Evolutionary conservation across 2,113 vertebrate species (phyloP).

Genomic region (Promerops cafer): DNA sequence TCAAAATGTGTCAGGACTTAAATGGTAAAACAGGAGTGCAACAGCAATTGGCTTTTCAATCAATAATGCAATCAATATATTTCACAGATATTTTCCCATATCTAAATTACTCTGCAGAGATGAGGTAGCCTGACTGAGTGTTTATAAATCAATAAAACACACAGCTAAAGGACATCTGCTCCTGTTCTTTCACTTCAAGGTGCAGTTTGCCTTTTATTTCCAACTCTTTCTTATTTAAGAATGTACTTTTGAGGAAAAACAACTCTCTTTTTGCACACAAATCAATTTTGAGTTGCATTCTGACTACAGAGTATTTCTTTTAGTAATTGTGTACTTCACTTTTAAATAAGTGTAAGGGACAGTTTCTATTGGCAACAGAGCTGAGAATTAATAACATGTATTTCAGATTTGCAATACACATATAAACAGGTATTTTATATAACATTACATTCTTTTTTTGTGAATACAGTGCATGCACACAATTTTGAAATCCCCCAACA

Average conservation of each 20-base stretch:
- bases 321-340: conserved; percentile 44
- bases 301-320: conserved; percentile 30
- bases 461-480: not conserved
- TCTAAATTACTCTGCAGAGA: conserved; percentile 85
- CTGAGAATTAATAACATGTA: conserved; percentile 1
- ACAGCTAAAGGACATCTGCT: conserved; percentile 78
- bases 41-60: conserved; percentile 88
- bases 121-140: conserved; percentile 77
- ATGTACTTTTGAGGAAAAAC: conserved; percentile 63
- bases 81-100: conserved; percentile 89
- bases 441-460: not conserved
- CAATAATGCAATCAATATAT: conserved; percentile 86
- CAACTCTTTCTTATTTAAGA: conserved; percentile 69
- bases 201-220: conserved; percentile 72
- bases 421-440: conserved; percentile 9
- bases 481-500: not conserved
- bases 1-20: conserved; percentile 86
- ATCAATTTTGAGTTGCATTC: conserved; percentile 54
- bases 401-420: conserved; percentile 34
- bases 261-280: conserved; percentile 54
- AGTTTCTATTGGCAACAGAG: conserved; percentile 19
- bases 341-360: conserved; percentile 35
- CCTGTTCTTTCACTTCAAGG: conserved; percentile 74
- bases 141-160: conserved; percentile 83
- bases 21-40: conserved; percentile 84